A percentile compares a stretch with the other conserved stretches of the same genome.
phyloP scores from a whole-genome alignment of 2,888 invertebrate species.

The Cylloceria caligata region DNA sequence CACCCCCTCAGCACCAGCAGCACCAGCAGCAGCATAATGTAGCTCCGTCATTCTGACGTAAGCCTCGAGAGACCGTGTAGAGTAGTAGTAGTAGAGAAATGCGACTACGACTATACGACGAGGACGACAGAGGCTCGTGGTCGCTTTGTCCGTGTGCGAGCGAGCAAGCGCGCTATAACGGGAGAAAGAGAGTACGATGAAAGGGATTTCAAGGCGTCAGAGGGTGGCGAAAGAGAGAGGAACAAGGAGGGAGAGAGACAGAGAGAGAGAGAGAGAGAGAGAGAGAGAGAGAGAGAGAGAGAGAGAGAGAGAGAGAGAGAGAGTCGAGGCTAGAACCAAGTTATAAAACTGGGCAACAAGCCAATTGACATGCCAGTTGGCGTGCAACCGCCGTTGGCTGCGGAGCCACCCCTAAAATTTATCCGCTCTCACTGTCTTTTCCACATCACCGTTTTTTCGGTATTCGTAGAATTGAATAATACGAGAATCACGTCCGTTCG shows the following conservation, averaged over 20 bases:
- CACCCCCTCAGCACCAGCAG: constrained; percentile 17
- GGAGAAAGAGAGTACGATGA: constrained; percentile 54
- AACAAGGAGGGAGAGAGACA: constrained; percentile 57
- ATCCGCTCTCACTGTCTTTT: constrained; percentile 26
- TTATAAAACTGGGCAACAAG: constrained; percentile 84
- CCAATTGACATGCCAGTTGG: constrained; percentile 84
- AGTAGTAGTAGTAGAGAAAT: constrained; percentile 45
- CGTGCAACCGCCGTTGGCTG: constrained; percentile 81
- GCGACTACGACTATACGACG: constrained; percentile 36
- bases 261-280: constrained; percentile 53
- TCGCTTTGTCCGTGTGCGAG: constrained; percentile 10
- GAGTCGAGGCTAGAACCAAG: constrained; percentile 76
- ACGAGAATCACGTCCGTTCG: constrained; percentile 10
- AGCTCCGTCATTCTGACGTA: constrained; percentile 76
- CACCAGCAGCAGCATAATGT: constrained; percentile 54
- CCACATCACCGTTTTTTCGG: constrained; percentile 10
- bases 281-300: constrained; percentile 58
- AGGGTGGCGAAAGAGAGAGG: constrained; percentile 37
- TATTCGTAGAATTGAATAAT: constrained; percentile 8
- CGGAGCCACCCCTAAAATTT: constrained; percentile 74
- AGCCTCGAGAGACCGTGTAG: constrained; percentile 69
- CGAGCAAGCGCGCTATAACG: constrained; percentile 20
- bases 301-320: constrained; percentile 61
- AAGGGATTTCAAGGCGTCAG: constrained; percentile 42
- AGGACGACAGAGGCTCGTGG: constrained; percentile 36